Evolutionary conservation across 2,113 vertebrate species (phyloP).

Genomic region (Phaethon lepturus): DNA sequence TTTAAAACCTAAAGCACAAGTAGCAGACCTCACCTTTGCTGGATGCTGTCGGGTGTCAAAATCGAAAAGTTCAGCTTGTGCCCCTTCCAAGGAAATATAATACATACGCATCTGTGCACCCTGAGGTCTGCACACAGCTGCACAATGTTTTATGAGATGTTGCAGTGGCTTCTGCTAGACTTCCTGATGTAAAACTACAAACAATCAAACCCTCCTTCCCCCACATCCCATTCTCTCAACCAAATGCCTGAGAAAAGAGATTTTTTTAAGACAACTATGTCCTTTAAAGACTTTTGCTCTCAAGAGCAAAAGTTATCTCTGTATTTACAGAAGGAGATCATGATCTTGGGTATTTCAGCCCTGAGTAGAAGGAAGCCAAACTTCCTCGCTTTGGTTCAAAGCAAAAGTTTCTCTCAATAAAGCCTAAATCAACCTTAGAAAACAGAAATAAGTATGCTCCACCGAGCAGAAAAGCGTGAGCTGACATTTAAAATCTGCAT

Average conservation of each 20-base stretch:
- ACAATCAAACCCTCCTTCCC: slow-evolving; percentile 56
- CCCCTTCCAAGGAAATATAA: slow-evolving; percentile 70
- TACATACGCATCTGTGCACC: slow-evolving; percentile 65
- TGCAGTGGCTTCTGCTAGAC: slow-evolving; percentile 69
- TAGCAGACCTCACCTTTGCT: slow-evolving; percentile 73
- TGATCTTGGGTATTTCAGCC: background rate
- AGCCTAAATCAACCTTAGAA: slow-evolving; percentile 40
- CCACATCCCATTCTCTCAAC: slow-evolving; percentile 11
- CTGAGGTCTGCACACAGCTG: slow-evolving; percentile 71
- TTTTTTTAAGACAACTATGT: background rate
- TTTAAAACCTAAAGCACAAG: slow-evolving; percentile 63
- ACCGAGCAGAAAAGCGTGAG: background rate
- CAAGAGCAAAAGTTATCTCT: background rate
- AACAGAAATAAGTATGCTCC: background rate
- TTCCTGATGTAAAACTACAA: slow-evolving; percentile 69
- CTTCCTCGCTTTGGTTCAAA: slow-evolving; percentile 21
- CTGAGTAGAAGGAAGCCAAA: background rate
- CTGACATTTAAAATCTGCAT: slow-evolving; percentile 23
- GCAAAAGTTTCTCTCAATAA: slow-evolving; percentile 28
- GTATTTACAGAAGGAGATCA: background rate
- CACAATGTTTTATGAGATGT: slow-evolving; percentile 72
- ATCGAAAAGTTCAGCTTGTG: slow-evolving; percentile 64
- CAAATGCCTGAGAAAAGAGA: slow-evolving; percentile 7
- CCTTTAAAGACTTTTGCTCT: background rate
- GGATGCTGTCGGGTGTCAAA: slow-evolving; percentile 64